Evolutionary conservation across 2,797 vertebrate species (phyloP), one percentile per base, ranked within the genome.

Genomic region (Falco rusticolus): DNA sequence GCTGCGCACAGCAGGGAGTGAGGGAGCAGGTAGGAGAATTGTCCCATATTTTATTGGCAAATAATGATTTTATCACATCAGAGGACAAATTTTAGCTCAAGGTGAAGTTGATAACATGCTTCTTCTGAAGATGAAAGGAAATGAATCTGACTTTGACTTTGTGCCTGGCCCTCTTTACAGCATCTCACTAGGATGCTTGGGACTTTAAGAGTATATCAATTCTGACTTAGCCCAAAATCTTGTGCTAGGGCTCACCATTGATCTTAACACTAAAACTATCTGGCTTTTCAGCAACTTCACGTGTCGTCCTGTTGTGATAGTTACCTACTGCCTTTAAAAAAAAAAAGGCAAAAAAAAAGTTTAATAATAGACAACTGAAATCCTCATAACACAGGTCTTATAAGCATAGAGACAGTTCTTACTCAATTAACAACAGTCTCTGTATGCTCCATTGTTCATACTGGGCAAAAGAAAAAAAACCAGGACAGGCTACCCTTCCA

Each of bases 71-170:
- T 68, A 93, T 90, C 70, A 65, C 37, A 84, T 61, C 63, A 84
- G 65, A 84, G 85, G 69, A 78, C 43, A 84, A 78, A 89, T 76
- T 65, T 78, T 50, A 92, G 76, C 69, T 96, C 69, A 94, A 87
- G 79, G 65, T 91, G 59, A 94, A 79, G 77, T 18, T 84, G 70
- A 48, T 56, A 90, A 28, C 43, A 34, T 26, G 29, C 20, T 74
- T 48, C 77, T 84, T 93, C 70, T 89, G 69, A 84, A 94, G 78
- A 92, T 53, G 41, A 91, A 91, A 82, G n/a, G 69, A 91, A 94
- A 90, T 20, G 3, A 74, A 70, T 84, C 54, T 41, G 43, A 91
- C 76, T 91, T 63, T 77, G 50, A 69, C 74, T 89, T 78, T 70
- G 29, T 78, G n/a, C 19, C 83, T 79, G 47, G 17, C 7, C 51